phyloP scores from a whole-genome alignment of 1,140 invertebrate genomes.

The Micrasema minimum region DNA sequence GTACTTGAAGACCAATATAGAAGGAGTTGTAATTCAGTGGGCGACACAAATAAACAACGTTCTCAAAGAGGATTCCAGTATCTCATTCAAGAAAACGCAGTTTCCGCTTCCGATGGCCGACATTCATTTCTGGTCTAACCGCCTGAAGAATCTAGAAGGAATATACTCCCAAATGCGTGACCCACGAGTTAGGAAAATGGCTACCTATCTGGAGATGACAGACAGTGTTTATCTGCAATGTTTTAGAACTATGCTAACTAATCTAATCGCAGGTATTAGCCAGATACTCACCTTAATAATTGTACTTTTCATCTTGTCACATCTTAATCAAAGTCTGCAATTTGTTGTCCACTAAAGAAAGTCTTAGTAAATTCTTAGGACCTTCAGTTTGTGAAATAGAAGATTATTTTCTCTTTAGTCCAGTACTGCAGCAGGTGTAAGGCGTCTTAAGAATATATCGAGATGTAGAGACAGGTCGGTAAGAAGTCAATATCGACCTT shows the following conservation, averaged over 20 bases:
- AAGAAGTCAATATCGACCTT: too few species aligned
- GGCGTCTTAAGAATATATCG: too few species aligned
- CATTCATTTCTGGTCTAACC: conserved; percentile 75
- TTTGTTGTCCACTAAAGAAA: too few species aligned
- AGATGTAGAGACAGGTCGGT: too few species aligned
- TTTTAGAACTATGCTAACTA: conserved; percentile 75
- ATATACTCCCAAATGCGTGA: conserved; percentile 86
- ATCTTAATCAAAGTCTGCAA: too few species aligned
- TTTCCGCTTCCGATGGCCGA: conserved; percentile 79
- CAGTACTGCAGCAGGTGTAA: too few species aligned
- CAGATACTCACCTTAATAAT: too few species aligned
- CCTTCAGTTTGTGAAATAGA: too few species aligned
- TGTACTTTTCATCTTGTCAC: too few species aligned
- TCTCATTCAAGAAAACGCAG: conserved; percentile 69
- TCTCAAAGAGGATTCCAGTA: conserved; percentile 77
- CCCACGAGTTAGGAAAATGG: conserved; percentile 83
- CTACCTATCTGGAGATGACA: conserved; percentile 76
- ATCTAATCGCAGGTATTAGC: conserved; percentile 71
- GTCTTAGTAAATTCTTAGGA: too few species aligned
- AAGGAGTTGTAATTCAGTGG: conserved; percentile 87
- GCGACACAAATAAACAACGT: conserved; percentile 79
- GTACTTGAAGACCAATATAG: conserved; percentile 78
- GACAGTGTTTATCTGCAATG: conserved; percentile 78
- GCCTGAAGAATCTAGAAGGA: conserved; percentile 80
- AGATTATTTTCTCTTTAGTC: too few species aligned